Base-by-base conservation (phyloP, 2,888 invertebrate genomes). In the Stratiomys singularior region DNA sequence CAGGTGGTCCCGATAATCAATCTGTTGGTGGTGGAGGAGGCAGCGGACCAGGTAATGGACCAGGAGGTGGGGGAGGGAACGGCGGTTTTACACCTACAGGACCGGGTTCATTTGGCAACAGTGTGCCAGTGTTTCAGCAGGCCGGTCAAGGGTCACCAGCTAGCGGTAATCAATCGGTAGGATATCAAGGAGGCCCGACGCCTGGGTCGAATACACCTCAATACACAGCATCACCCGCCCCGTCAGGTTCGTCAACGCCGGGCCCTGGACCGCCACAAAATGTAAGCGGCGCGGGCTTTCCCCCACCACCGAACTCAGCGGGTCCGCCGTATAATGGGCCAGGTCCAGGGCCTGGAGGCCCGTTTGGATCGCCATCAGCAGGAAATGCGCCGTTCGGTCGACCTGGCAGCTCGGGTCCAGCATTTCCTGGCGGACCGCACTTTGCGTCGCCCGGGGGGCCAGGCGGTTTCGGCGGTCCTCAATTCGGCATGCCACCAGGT, bases 161-260 rank as follows among this genome's bases (percentile, higher is more conserved):
- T 84, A 90, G 94, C 86, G 89, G 93, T 86, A 87, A 92, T 85
- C 88, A 92, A 86, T 84, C 86, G n/a, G 83, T 86, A 81, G 79
- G 81, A 76, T 89, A 93, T 88, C 89, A 93, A 87, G 91, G 93
- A 83, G 91, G 93, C 82, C 90, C 90, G 85, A 94, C 90, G 85
- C 93, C 90, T 83, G 94, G 90, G 84, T 94, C 91, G 84, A 94
- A 89, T 86, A 95, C 90, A 84, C 95, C 92, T 83, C 95, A 92
- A 89, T 95, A 94, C 87, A 94, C 94, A 83, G 94, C 95, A 84
- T 95, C 95, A 81, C 96, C 96, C 83, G 94, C 92, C 84, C 95
- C 94, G 82, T 95, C 91, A 84, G 95, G 92, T 83, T 91, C 93
- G 71, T 95, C 95, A 82, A 94, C 95, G 56, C 95, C 95, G 9